phyloP scores from a whole-genome alignment of 2,888 invertebrate genomes.

The Craniophora ligustri region DNA sequence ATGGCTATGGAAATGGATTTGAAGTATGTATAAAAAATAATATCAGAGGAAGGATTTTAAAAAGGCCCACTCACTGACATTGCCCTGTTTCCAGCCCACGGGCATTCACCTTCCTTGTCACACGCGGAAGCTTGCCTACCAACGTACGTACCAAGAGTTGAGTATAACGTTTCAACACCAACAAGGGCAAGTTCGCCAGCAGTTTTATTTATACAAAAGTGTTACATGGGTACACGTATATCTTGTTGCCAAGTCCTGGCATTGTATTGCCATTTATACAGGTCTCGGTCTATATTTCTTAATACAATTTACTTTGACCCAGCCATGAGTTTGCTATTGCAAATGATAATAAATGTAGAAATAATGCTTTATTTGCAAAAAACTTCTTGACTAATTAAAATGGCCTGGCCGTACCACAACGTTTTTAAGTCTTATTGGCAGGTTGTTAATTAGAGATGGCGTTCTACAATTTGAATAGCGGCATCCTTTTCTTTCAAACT shows the following conservation, averaged over 20 bases:
- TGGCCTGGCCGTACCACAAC: too few species aligned
- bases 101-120: slow-evolving; percentile 76
- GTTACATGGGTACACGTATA: slow-evolving; percentile 20
- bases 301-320: too few species aligned
- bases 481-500: too few species aligned
- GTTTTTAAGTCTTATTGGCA: too few species aligned
- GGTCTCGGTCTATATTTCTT: slow-evolving; percentile 26
- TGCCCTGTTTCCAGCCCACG: slow-evolving; percentile 70
- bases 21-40: slow-evolving; percentile 28
- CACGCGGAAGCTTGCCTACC: slow-evolving; percentile 62
- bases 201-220: slow-evolving; percentile 54
- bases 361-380: too few species aligned
- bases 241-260: slow-evolving; percentile 40
- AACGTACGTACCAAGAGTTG: slow-evolving; percentile 45
- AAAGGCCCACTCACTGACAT: slow-evolving; percentile 75
- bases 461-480: too few species aligned
- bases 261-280: slow-evolving; percentile 55
- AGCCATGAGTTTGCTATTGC: too few species aligned
- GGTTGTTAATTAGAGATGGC: too few species aligned
- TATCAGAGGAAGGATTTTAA: slow-evolving; percentile 63
- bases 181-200: slow-evolving; percentile 65
- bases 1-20: too few species aligned
- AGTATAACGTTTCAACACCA: slow-evolving; percentile 53
- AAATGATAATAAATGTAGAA: too few species aligned
- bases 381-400: too few species aligned